Base-by-base conservation (phyloP, 2,888 invertebrate species). In the Philonicus albiceps region DNA sequence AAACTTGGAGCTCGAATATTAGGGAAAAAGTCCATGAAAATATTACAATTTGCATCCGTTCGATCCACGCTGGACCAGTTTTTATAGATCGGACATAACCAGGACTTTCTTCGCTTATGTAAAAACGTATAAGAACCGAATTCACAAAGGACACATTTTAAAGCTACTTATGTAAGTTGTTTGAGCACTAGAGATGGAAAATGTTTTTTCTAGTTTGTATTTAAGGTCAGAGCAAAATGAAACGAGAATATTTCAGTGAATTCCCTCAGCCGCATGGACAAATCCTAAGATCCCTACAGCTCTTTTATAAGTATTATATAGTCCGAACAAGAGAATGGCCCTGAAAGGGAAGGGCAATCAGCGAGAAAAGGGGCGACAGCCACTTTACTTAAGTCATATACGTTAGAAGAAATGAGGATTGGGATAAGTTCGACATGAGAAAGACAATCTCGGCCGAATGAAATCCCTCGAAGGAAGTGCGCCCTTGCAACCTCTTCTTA, bases 91-190 rank as follows among this genome's bases (percentile, higher is more conserved):
- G 40, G 40, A 76, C 22, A 76, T 43, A 34, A 76, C 22, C 76
- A 76, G 40, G 11, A 11, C 37, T 37, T 37, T 37, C 37, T 37
- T 2, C 6, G 8, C 37, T 37, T 37, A 37, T 37, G 43, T 13
- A 43, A 43, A 78, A 43, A 27, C 43, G 6, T 30, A 31, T 75
- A 34, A 37, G n/a, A 75, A n/a, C 22, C 16, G 40, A 37, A 76
- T 11, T 40, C 40, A 37, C 64, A 64, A 64, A 76, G 22, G n/a
- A 80, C 43, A 80, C 49, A 30, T 53, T 53, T 80, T 80, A 30
- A 80, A 53, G 53, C 49, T 49, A n/a, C 80, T 80, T 80, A 80
- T 53, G 80, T 30, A 80, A 80, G 80, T 30, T 34, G 64, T 19
- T 53, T 53, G 55, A 80, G 55, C 22, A 53, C 30, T 43, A 34